These are phyloP conservation scores for Barnardius zonarius DNA, from an alignment of 2,113 vertebrate genomes.

Conservation along the genomic window DNA sequence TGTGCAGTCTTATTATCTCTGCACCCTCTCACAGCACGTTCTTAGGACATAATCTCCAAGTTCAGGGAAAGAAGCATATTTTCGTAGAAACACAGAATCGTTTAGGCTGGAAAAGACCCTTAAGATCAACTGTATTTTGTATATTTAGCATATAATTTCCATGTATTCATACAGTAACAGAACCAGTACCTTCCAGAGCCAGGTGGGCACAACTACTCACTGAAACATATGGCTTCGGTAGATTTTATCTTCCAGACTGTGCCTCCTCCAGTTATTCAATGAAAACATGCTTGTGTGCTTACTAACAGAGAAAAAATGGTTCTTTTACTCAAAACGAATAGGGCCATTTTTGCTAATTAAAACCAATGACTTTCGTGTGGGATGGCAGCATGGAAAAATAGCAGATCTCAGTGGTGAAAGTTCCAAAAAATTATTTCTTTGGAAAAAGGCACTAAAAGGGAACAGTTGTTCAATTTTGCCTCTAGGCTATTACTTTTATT, in stretches of 20 bases:
- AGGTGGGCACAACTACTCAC: not conserved
- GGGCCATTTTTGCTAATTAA: not conserved
- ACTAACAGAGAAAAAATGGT: not conserved
- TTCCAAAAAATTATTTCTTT: not conserved
- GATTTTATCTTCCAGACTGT: not conserved
- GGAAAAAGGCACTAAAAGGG: not conserved
- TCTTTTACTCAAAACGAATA: not conserved
- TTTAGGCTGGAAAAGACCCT: not conserved
- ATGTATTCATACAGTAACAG: not conserved
- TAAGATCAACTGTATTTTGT: not conserved
- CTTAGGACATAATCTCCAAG: not conserved
- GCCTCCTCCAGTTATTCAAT: not conserved
- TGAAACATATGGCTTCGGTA: not conserved
- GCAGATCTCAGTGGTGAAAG: not conserved
- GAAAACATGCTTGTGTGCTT: not conserved
- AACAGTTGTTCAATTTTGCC: not conserved
- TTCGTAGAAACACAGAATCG: not conserved
- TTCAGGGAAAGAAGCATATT: not conserved
- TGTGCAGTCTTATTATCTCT: not conserved
- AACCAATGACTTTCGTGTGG: not conserved
- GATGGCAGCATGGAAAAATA: not conserved
- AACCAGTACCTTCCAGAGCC: not conserved
- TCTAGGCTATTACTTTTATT: not conserved
- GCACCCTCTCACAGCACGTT: not conserved
- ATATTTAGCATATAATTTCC: not conserved